Base-by-base conservation (phyloP, 30 jellyfish, hydroid and myxozoan species). In the Catostylus mosaicus region DNA sequence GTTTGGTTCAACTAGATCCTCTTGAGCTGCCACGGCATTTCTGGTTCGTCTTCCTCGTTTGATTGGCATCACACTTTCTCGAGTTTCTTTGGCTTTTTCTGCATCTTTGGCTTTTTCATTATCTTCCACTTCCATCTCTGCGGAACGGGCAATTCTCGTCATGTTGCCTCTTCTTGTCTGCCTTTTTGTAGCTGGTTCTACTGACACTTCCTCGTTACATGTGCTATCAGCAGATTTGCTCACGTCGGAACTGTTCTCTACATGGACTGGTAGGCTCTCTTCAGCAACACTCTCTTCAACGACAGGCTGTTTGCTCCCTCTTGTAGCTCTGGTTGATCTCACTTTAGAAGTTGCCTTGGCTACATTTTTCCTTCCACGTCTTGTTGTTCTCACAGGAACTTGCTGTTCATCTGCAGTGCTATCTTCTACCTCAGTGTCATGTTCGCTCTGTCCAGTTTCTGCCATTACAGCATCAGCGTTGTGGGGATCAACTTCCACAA, bases 311-410 rank as follows among this genome's bases (percentile, higher is more conserved):
- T 48, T 36, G 24, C 56, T 48, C 22, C 80, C 19, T 38, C 80
- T 68, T 68, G 80, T 23, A 24, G 11, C 38, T 36, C 80, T 68
- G 3, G 80, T 38, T 20, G 80, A 32, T 19, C 35, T 33, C 20
- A 36, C 34, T 10, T 23, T 36, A 9, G 62, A 37, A 37, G 37
- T 36, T 24, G n/a, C 64, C 5, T 38, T 37, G 12, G 65, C 37
- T 18, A 22, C 80, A 22, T n/a, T 33, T 7, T 16, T 48, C 59
- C 0, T 16, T 23, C 61, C 64, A 2, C 61, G 38, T 12, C 80
- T 68, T 65, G 57, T 65, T n/a, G 29, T 11, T 36, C 57, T 31
- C 1, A 16, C 31, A 6, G 57, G 14, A 8, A 3, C 7, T 32
- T 33, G 51, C 27, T 65, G 6, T 20, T 65, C 59, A 5, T 27